Evolutionary conservation across 2,888 invertebrate genomes (phyloP), one percentile per base, ranked within the genome.

Genomic region (Pelosia muscerda): DNA sequence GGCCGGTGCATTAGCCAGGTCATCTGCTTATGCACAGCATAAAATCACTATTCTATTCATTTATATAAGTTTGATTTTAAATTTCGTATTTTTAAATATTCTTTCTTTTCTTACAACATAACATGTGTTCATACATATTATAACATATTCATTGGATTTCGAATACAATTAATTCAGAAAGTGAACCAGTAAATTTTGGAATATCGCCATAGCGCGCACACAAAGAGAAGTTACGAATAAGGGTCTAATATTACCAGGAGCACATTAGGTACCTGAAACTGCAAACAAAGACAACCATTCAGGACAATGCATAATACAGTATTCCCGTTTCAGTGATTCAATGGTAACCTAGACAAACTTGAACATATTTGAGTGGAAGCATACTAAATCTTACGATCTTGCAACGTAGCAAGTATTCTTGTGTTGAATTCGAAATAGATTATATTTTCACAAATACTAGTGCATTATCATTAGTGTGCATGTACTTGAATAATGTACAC

Each of bases 1-100:
- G 82, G 81, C 84, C 86, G 79, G 85, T 84, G 85, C 83, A 86
- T 87, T 88, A 88, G 83, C 79, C 83, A 79, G 86, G 85, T 86
- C 88, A 88, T 87, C 85, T 83, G 80, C 82, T 83, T 81, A 79
- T 73, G 79, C 79, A 81, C 81, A 76, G 81, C 79, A 85, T 83
- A 81, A 81, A 83, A 83, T 81, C 81, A 77, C 71, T 72, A 75
- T 77, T 79, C 77, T 73, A 79, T 60, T 25, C 25, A 60, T 60
- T 38, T 23, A 25, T 13, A 10, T n/a, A 57, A 6, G 57, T 57
- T 57, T n/a, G 57, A 28, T 57, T 57, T 28, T n/a, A 19, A 19
- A 19, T 56, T 26, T n/a, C 19, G 56, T 28, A 56, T n/a, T n/a
- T n/a, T n/a, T n/a, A n/a, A n/a, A n/a, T n/a, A n/a, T n/a, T n/a